These are phyloP conservation scores for Asobara japonica DNA, from an alignment of 1,140 invertebrate species.

Conservation along the genomic window DNA sequence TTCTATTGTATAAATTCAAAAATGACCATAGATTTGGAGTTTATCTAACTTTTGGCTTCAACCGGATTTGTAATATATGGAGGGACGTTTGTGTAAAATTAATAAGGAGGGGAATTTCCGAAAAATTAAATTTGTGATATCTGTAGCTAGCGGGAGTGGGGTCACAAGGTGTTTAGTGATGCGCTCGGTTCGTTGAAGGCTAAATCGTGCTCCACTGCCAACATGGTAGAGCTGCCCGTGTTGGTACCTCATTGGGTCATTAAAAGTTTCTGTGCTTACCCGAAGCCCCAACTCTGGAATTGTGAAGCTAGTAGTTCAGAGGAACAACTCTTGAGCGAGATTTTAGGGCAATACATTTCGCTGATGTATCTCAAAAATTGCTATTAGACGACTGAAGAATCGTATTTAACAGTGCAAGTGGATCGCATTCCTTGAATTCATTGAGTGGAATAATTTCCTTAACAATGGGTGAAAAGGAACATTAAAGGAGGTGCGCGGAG, in stretches of 20 bases:
- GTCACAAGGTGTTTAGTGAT: slow-evolving; percentile 29
- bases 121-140: background rate
- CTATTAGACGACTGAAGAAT: too few relatives aligned
- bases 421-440: background rate
- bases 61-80: too few relatives aligned
- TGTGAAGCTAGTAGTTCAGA: background rate
- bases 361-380: background rate
- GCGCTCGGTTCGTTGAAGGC: slow-evolving; percentile 16
- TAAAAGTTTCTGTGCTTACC: slow-evolving; percentile 32
- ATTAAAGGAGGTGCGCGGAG: background rate
- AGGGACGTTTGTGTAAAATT: too few relatives aligned
- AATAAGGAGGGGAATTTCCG: too few relatives aligned
- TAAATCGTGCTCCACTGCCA: slow-evolving; percentile 18
- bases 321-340: background rate
- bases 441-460: background rate
- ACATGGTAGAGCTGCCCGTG: background rate
- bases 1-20: too few relatives aligned
- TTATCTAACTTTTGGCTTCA: too few relatives aligned
- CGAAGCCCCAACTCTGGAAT: background rate
- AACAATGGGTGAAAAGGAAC: too few relatives aligned
- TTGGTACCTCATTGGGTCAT: slow-evolving; percentile 39
- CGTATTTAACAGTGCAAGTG: background rate
- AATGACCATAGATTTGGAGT: too few relatives aligned
- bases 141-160: background rate
- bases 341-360: background rate